Base-by-base conservation (phyloP, 2,888 invertebrate species). In the Erynnis tages region DNA sequence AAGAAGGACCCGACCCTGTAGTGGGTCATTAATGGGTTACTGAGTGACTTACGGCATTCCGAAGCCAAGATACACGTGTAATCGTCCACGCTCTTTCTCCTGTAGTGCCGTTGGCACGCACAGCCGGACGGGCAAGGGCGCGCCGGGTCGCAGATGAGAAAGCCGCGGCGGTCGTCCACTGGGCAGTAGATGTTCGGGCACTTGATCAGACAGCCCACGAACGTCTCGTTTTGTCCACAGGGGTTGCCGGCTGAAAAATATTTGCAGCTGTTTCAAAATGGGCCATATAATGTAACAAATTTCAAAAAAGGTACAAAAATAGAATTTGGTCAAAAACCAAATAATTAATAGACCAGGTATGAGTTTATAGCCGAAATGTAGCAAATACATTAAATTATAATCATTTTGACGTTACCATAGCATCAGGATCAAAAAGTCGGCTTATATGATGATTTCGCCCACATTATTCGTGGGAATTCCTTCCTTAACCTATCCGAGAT, bases 41-140 rank as follows among this genome's bases (percentile, higher is more conserved):
- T 13, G 21, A 23, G 23, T 16, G 45, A 67, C 73, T 65, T 65
- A 76, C 76, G 69, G 50, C 76, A 76, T 11, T 74, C 73, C 0
- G 65, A 61, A 49, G 71, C 63, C 1, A 71, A 48, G 2, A 76
- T 62, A 57, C 77, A 79, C 6, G 29, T 59, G 0, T 65, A 46
- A 7, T 75, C 65, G 0, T 64, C 49, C 8, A 49, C 35, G 47
- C 63, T 72, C 49, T 56, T 58, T 23, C 62, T 61, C 41, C 52
- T 65, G 48, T 75, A 64, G 25, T 69, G 67, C 3, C 16, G 7
- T 14, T 57, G 60, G 45, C 81, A 81, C n/a, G 54, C 54, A 53
- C 81, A 82, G 0, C 82, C 81, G n/a, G 72, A 65, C 2, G 55
- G 65, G 14, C 81, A 81, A 0, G 68, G 71, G 13, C 53, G 56